Evolutionary conservation across 2,888 invertebrate genomes (phyloP).

Genomic region (Pseudanteris insignis): DNA sequence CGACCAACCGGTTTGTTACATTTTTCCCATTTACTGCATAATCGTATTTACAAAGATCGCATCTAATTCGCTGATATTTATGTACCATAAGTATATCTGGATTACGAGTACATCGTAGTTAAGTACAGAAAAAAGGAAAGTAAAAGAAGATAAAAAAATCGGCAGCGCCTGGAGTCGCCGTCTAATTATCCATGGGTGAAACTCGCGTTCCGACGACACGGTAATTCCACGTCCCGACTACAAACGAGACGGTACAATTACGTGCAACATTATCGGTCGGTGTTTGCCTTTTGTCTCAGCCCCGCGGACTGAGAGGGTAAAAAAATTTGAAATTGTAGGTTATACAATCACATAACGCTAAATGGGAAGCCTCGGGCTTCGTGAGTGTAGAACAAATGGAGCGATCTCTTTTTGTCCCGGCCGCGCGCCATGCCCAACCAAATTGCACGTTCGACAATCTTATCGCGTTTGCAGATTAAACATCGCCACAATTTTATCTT

Average conservation of each 20-base stretch:
- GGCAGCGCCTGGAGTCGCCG: constrained; percentile 1
- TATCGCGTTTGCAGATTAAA: constrained; percentile 20
- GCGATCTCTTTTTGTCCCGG: constrained; percentile 26
- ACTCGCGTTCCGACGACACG: constrained; percentile 2
- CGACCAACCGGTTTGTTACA: no score
- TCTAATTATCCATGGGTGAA: no score
- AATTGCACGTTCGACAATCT: constrained; percentile 29
- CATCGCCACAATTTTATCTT: constrained; percentile 8
- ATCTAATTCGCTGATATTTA: no score
- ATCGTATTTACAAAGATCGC: no score
- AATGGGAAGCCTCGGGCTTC: constrained; percentile 22
- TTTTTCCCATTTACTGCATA: no score
- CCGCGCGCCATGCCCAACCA: constrained; percentile 20
- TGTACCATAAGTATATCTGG: no score
- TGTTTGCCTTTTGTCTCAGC: constrained; percentile 21
- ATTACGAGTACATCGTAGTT: no score
- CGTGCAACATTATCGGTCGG: constrained; percentile 15
- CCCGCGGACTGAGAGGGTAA: neutral
- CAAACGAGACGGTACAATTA: constrained; percentile 34
- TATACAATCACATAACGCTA: constrained; percentile 31
- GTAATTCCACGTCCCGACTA: constrained; percentile 22
- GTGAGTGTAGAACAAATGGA: constrained; percentile 31
- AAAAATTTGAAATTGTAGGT: constrained; percentile 29
- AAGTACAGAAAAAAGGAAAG: no score
- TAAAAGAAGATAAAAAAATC: no score